phyloP scores from a whole-genome alignment of 2,113 vertebrate genomes.

The Aix galericulata region DNA sequence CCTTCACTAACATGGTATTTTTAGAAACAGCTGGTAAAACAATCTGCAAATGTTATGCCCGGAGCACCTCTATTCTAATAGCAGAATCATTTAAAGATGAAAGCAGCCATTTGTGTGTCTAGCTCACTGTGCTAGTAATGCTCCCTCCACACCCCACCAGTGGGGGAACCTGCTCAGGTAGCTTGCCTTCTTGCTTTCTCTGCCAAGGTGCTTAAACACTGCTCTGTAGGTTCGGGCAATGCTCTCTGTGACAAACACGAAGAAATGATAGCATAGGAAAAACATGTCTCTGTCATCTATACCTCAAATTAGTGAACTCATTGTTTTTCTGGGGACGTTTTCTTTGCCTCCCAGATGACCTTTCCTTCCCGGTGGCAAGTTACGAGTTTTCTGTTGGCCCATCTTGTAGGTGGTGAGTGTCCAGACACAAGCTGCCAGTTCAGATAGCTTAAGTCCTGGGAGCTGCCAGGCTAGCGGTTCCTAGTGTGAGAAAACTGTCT shows the following conservation, averaged over 20 bases:
- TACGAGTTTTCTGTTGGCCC: conserved; percentile 13
- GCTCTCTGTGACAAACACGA: neutral
- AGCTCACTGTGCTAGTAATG: neutral
- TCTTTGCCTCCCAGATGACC: neutral
- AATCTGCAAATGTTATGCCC: conserved; percentile 67
- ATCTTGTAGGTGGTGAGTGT: neutral
- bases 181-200: neutral
- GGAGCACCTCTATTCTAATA: conserved; percentile 59
- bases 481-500: neutral
- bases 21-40: conserved; percentile 76
- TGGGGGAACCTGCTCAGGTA: neutral
- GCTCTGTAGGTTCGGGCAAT: neutral
- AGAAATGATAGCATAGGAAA: neutral
- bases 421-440: conserved; percentile 8
- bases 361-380: neutral
- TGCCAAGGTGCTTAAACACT: neutral
- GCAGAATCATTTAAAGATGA: conserved; percentile 61
- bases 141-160: neutral
- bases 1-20: conserved; percentile 41
- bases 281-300: neutral
- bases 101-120: conserved; percentile 25
- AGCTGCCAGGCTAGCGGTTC: neutral
- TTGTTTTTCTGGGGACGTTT: neutral
- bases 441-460: neutral
- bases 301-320: neutral